Base-by-base conservation (phyloP, 2,113 vertebrate species). In the Tragelaphus buxtoni region DNA sequence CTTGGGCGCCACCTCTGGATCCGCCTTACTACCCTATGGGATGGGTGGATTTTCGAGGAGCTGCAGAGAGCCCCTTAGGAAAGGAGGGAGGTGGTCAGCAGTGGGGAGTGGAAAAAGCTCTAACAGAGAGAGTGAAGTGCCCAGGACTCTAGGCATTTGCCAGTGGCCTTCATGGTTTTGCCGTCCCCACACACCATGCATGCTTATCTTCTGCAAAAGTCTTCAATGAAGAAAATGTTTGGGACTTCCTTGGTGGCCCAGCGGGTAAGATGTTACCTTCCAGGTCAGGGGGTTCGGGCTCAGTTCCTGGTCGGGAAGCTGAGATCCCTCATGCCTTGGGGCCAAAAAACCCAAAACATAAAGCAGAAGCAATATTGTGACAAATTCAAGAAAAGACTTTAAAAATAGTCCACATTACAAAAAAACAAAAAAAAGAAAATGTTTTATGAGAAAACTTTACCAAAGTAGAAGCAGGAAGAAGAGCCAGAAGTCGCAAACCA, bases 161-260 rank as follows among this genome's bases (percentile, higher is more conserved):
- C 26, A 5, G 26, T 18, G 61, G 5, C 17, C 8, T 7, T 56
- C 11, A 6, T 1, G 32, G 13, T 20, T 60, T 30, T 39, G 11
- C 42, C 42, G 9, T 26, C 35, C 1, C 20, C 20, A 16, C 0
- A 3, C 1, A 28, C 8, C 30, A 3, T 0, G 3, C 26, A 2
- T 2, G 4, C 22, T 88, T 55, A 20, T 7, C 8, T 24, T 90
- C 45, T 18, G 39, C 26, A 55, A 55, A 85, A 7, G n/a, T 42
- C 18, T 39, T 61, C 42, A 8, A 32, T 45, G 39, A 32, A 82
- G 60, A 74, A 22, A 55, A 45, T 14, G 13, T 61, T 24, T 39
- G 69, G 39, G 69, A 42, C 39, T 42, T 74, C 39, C 39, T 6
- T 42, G 35, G 35, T 42, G 69, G 22, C 39, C 39, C 22, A 74